Base-by-base conservation (phyloP, 2,888 invertebrate genomes). In the Papilio protenor region DNA sequence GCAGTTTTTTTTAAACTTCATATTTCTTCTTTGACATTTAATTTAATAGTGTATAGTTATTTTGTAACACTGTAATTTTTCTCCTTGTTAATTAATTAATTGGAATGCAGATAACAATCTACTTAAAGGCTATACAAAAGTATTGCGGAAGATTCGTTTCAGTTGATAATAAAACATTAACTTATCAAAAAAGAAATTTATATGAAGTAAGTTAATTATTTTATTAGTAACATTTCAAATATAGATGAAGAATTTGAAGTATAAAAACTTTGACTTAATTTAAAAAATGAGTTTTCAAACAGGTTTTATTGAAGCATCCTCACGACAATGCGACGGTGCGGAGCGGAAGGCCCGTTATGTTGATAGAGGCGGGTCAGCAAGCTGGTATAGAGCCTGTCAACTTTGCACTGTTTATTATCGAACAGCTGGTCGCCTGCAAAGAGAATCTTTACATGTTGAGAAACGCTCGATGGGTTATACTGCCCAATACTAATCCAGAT, bases 401-500 rank as follows among this genome's bases (percentile, higher is more conserved):
- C 6, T 79, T 94, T 27, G 92, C 91, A 0, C 78, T 94, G 4
- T 90, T 80, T 76, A 1, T 93, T 1, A 89, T 94, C 21, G 89
- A 93, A 61, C 92, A 93, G 77, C 82, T 94, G 71, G 83, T 90
- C 0, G 92, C 90, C 0, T 94, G 94, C 75, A 73, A 82, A n/a
- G 94, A 94, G 73, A 83, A 91, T 71, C 78, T 82, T 0, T 82
- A 85, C 0, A 88, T 93, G 90, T 82, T 91, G 5, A 73, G n/a
- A 1, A 87, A 88, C 0, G 88, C 84, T 0, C 86, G 83, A 18
- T 94, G 94, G 94, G 88, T 94, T 14, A 87, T 94, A 14, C 76
- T 94, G 66, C 94, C 94, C 0, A 87, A 85, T 23, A 87, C 87
- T 2, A 94, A 94, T 80, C 94, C 94, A 8, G 94, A 94, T 79